Percentiles rank a stretch among this genome's conserved stretches.
Conservation (phyloP, 2,888 invertebrate species). For the Pherbina coryleti region DNA sequence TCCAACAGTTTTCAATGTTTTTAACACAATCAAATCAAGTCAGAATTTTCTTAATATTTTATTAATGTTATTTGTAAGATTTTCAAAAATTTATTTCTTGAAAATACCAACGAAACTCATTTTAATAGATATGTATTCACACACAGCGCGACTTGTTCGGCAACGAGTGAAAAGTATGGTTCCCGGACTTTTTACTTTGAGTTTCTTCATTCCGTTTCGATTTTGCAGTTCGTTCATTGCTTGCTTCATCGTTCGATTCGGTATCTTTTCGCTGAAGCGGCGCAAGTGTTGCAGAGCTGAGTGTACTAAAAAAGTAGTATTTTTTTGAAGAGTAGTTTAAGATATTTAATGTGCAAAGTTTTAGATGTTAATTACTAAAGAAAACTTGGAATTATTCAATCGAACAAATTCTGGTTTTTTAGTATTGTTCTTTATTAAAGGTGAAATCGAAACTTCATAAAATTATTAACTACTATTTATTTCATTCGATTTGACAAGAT, state of each 20-base stretch:
- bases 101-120: conserved; percentile 40
- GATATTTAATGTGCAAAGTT: not conserved
- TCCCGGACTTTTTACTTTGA: conserved; percentile 55
- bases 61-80: not conserved
- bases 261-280: conserved; percentile 36
- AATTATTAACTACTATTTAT: no score
- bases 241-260: conserved; percentile 36
- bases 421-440: no score
- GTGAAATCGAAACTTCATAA: no score
- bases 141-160: conserved; percentile 41
- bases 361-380: no score
- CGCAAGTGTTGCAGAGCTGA: conserved; percentile 38
- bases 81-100: conserved; percentile 35
- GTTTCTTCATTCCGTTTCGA: conserved; percentile 45
- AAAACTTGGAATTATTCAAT: no score
- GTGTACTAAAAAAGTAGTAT: not conserved
- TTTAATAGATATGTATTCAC: conserved; percentile 36
- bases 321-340: not conserved
- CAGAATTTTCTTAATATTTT: not conserved
- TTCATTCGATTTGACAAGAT: no score
- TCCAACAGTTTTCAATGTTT: not conserved
- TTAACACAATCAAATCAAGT: not conserved
- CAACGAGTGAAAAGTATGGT: conserved; percentile 46
- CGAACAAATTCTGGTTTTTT: no score
- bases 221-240: conserved; percentile 25